Evolutionary conservation across 2,113 vertebrate species (phyloP).

Genomic region (Climacteris rufus): DNA sequence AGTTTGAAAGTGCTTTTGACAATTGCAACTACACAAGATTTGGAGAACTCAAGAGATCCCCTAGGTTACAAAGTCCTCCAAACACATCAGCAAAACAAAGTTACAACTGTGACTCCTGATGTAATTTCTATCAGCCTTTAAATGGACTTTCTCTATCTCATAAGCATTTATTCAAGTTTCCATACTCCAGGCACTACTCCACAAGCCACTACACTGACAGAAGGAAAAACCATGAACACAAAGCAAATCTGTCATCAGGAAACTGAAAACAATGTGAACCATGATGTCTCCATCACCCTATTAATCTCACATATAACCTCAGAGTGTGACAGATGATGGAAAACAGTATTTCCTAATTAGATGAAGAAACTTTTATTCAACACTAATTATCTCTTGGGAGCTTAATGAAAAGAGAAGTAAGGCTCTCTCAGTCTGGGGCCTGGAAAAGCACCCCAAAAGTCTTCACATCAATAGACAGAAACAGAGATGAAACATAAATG

Average conservation of each 20-base stretch:
- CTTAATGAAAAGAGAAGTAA: background rate
- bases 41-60: background rate
- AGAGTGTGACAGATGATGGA: background rate
- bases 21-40: background rate
- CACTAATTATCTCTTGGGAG: background rate
- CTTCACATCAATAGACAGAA: background rate
- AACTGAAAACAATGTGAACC: background rate
- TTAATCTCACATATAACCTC: background rate
- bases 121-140: background rate
- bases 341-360: background rate
- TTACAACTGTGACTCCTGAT: background rate
- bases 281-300: background rate
- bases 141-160: fast-evolving
- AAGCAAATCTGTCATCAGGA: background rate
- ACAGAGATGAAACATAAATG: background rate
- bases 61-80: background rate
- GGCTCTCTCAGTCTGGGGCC: background rate
- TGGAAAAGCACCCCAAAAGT: background rate
- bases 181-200: background rate
- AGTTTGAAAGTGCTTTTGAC: background rate
- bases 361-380: background rate
- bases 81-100: background rate
- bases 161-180: background rate
- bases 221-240: background rate
- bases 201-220: background rate